Evolutionary conservation across 2,888 invertebrate species (phyloP).

Genomic region (Luffia ferchaultella): DNA sequence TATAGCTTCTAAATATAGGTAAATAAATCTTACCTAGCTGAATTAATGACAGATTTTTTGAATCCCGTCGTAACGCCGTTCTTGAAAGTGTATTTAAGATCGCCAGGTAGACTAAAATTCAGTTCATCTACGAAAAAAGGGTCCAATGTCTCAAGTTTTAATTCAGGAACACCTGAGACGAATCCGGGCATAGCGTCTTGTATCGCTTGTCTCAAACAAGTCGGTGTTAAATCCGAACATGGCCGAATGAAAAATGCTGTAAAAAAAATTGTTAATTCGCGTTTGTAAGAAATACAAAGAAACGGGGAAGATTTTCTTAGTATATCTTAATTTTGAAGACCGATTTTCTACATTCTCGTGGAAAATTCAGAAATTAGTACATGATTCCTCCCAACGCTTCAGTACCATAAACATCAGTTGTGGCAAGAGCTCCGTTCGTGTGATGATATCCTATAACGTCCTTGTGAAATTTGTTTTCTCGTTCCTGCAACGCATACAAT

Average conservation of each 20-base stretch:
- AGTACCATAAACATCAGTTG: too few species aligned
- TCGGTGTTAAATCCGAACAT: constrained; percentile 23
- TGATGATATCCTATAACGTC: too few species aligned
- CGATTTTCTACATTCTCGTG: too few species aligned
- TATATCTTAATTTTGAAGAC: too few species aligned
- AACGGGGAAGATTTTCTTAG: too few species aligned
- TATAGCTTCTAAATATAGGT: too few species aligned
- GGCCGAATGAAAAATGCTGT: constrained; percentile 21
- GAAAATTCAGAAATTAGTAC: too few species aligned
- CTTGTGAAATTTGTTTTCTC: too few species aligned
- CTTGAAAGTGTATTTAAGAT: constrained; percentile 25
- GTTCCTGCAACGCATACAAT: too few species aligned
- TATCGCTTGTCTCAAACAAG: constrained; percentile 26
- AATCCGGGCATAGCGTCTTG: constrained; percentile 26
- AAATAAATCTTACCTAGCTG: constrained; percentile 24
- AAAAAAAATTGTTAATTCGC: constrained; percentile 11
- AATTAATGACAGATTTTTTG: constrained; percentile 30
- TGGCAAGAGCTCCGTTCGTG: too few species aligned
- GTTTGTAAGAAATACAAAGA: too few species aligned
- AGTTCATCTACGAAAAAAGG: constrained; percentile 29
- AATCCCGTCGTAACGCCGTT: constrained; percentile 29
- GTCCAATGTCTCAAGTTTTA: constrained; percentile 28
- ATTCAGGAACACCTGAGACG: constrained; percentile 26
- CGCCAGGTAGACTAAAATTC: constrained; percentile 27
- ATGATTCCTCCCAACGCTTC: too few species aligned